Base-by-base conservation (phyloP, 2,888 invertebrate genomes). In the Brachypalpus laphriformis region DNA sequence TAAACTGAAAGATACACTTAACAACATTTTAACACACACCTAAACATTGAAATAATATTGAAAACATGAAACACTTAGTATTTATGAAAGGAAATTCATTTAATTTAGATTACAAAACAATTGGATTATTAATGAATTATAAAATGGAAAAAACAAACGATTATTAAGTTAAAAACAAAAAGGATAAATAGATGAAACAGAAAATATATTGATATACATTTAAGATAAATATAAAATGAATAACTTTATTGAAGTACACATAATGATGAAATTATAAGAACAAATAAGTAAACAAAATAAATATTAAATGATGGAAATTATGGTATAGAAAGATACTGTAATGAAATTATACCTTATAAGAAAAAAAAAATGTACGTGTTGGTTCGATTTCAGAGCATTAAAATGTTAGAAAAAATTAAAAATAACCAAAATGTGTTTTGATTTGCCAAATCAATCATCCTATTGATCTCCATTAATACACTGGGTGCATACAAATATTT, bases 361-460 rank as follows among this genome's bases (percentile, higher is more conserved):
- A 82, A 86, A 87, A 83, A 87, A 88, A 25, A 87, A 88, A 88
- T 89, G 88, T 89, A 89, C 88, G 88, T 89, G 89, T 89, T 89
- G 89, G 88, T 89, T 89, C 88, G 88, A 89, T 87, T 88, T 88
- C 88, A 88, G 88, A 89, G 88, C 88, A 88, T 89, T 88, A 89
- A 89, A 89, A 89, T 88, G 89, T 89, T 89, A 89, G 89, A 89
- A 88, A 89, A 83, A 80, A 49, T 82, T 56, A 82, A 86, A 86
- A 82, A 72, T 57, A 82, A 34, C 2, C 8, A 6, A 40, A 70
- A 7, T 14, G 77, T 61, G 65, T 74, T 72, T 80, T 74, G 22
- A 74, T 37, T 76, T 3, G n/a, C n/a, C n/a, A n/a, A n/a, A n/a
- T n/a, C n/a, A n/a, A n/a, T n/a, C n/a, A n/a, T n/a, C n/a, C n/a